phyloP scores from a whole-genome alignment of 2,797 vertebrate genomes.

The Typhlichthys subterraneus region DNA sequence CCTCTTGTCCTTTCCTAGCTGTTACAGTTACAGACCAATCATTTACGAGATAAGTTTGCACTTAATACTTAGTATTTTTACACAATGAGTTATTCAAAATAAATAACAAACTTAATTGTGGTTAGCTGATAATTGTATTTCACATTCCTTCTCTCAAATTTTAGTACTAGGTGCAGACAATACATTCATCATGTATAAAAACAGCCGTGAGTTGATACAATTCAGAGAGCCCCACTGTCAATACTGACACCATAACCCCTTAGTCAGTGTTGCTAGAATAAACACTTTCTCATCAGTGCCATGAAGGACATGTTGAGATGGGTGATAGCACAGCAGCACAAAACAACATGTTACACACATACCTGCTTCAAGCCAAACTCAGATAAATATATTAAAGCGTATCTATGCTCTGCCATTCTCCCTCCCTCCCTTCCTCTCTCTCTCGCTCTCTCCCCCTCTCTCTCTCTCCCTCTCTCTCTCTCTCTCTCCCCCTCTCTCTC shows the following conservation, averaged over 20 bases:
- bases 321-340: constrained; percentile 22
- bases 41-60: neutral
- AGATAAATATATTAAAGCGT: constrained; percentile 51
- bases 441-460: neutral
- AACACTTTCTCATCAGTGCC: constrained; percentile 14
- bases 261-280: constrained; percentile 4
- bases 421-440: too few species aligned
- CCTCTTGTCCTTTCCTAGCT: constrained; percentile 15
- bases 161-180: too few species aligned
- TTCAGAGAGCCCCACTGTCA: neutral
- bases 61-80: too few species aligned
- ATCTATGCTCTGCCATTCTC: constrained; percentile 37
- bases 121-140: neutral
- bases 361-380: constrained; percentile 39
- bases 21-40: neutral
- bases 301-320: constrained; percentile 20
- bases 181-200: neutral
- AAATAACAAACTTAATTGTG: neutral
- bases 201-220: neutral
- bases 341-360: constrained; percentile 2
- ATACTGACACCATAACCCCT: constrained; percentile 5
- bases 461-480: constrained; percentile 4
- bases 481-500: neutral
- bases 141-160: neutral
- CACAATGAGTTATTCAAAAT: neutral